Conservation (phyloP, 1,140 invertebrate genomes). For the Paramacrobiotus metropolitanus region DNA sequence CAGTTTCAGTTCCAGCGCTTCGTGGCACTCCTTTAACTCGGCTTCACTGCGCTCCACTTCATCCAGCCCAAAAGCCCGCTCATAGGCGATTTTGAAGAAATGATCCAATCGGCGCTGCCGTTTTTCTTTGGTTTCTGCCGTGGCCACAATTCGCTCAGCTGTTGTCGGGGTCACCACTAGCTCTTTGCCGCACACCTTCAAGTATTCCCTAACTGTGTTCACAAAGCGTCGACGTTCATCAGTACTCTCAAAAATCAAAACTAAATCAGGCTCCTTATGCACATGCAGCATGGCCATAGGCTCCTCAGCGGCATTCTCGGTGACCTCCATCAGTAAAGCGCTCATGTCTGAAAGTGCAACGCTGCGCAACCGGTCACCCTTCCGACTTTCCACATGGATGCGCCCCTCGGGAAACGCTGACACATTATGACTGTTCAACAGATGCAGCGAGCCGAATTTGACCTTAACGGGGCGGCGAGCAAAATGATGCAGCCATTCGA, state of each 20-base stretch:
- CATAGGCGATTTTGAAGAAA: slow-evolving; percentile 94
- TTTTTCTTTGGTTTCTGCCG: slow-evolving; percentile 83
- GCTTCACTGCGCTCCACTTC: not conserved
- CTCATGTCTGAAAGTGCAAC: slow-evolving; percentile 41
- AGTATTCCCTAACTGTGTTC: slow-evolving; percentile 60
- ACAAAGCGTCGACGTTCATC: slow-evolving; percentile 61
- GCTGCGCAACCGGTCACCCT: slow-evolving; percentile 61
- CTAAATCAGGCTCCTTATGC: slow-evolving; percentile 77
- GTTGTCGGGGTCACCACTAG: slow-evolving; percentile 36
- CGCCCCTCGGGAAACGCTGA: slow-evolving; percentile 37
- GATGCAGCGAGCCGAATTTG: slow-evolving; percentile 41
- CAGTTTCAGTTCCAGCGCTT: slow-evolving; percentile 21
- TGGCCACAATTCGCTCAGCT: slow-evolving; percentile 58
- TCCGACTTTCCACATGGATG: slow-evolving; percentile 57
- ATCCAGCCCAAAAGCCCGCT: slow-evolving; percentile 18
- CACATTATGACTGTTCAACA: too few relatives aligned
- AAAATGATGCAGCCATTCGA: slow-evolving; percentile 80
- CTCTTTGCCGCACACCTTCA: slow-evolving; percentile 54
- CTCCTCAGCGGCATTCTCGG: slow-evolving; percentile 37
- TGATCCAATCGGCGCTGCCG: slow-evolving; percentile 79
- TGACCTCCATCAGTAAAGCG: slow-evolving; percentile 54
- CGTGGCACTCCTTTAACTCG: not conserved
- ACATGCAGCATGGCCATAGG: slow-evolving; percentile 62
- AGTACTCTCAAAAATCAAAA: slow-evolving; percentile 69
- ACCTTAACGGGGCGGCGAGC: slow-evolving; percentile 70